Conservation (phyloP, 2,888 invertebrate genomes). For the Parnassius smintheus region DNA sequence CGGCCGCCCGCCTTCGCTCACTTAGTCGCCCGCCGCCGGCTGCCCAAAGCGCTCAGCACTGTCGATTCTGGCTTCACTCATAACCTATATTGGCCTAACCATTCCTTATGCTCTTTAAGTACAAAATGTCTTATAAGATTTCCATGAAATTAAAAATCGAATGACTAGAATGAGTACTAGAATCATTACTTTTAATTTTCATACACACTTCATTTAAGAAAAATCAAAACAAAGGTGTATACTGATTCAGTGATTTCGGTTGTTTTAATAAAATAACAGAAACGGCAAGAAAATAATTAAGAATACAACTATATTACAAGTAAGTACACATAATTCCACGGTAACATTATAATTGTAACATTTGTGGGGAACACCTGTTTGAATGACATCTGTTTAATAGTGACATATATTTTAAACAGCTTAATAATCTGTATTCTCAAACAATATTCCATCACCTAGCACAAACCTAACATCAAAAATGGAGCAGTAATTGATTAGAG, state of each 20-base stretch:
- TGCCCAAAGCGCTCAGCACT: conserved; percentile 67
- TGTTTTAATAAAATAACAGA: conserved; percentile 37
- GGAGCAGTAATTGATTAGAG: no score
- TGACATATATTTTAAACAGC: no score
- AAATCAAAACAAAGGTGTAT: conserved; percentile 69
- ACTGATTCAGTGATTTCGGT: conserved; percentile 63
- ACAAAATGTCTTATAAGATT: neutral
- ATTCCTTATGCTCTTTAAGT: conserved; percentile 7
- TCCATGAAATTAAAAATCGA: neutral
- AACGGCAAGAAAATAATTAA: conserved; percentile 35
- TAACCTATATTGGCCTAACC: conserved; percentile 62
- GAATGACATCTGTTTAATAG: conserved; percentile 5
- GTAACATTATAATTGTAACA: conserved; percentile 8
- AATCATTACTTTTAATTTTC: conserved; percentile 36
- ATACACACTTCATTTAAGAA: conserved; percentile 37
- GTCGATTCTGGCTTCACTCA: conserved; percentile 51
- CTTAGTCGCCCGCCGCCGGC: conserved; percentile 67
- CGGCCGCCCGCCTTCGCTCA: conserved; percentile 60
- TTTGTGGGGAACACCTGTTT: conserved; percentile 29
- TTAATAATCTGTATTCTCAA: no score
- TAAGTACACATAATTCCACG: conserved; percentile 21
- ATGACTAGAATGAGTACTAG: conserved; percentile 18
- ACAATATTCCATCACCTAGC: no score
- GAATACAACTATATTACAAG: conserved; percentile 14
- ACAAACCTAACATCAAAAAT: no score